These are phyloP conservation scores for Carcharodon carcharias DNA, from an alignment of 2,797 vertebrate species.

Conservation along the genomic window DNA sequence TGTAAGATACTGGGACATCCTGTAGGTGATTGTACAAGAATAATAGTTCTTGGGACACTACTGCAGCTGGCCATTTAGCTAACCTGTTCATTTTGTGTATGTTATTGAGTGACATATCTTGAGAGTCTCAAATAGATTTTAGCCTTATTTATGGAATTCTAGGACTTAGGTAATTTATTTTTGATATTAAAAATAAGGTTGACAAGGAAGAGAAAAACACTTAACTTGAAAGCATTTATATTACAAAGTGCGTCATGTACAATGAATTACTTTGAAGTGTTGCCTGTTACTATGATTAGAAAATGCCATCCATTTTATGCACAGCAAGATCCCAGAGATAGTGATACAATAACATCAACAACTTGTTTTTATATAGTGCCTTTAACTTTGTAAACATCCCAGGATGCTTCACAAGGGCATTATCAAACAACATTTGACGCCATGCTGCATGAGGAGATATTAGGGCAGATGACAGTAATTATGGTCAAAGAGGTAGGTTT, in stretches of 20 bases:
- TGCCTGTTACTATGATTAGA: not conserved
- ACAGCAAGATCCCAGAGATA: not conserved
- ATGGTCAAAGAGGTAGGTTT: no score
- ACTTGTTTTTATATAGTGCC: no score
- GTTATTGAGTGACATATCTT: not conserved
- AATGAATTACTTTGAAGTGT: not conserved
- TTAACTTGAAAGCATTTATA: not conserved
- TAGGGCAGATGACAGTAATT: no score
- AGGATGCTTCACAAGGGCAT: no score
- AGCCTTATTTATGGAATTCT: not conserved
- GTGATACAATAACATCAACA: no score
- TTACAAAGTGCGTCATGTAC: not conserved
- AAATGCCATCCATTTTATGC: not conserved
- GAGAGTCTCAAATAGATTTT: not conserved
- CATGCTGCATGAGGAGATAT: no score
- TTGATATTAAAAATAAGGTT: not conserved
- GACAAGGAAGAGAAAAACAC: not conserved
- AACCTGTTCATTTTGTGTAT: not conserved
- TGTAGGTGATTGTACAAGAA: not conserved
- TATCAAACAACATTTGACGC: no score
- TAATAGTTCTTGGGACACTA: not conserved
- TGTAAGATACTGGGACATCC: not conserved
- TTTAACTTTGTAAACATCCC: no score
- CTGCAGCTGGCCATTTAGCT: not conserved
- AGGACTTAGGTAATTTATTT: not conserved